Evolutionary conservation across 2,113 vertebrate species (phyloP).

Genomic region (Eulemur macaco): DNA sequence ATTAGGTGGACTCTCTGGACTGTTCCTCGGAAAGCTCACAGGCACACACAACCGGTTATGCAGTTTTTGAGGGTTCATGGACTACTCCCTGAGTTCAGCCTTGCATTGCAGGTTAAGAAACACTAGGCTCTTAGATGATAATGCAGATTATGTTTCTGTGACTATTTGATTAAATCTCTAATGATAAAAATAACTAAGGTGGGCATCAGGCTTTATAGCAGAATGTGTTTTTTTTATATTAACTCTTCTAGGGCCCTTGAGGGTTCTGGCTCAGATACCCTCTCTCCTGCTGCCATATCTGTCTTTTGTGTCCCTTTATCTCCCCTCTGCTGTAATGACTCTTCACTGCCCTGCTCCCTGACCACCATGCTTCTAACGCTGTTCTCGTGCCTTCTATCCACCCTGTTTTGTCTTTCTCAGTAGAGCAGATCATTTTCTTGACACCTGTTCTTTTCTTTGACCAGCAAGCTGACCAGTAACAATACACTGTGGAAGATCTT

Average conservation of each 20-base stretch:
- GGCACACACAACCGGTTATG: background rate
- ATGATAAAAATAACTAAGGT: background rate
- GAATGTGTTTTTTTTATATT: background rate
- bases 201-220: background rate
- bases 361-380: background rate
- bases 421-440: background rate
- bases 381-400: background rate
- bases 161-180: slow-evolving; percentile 5
- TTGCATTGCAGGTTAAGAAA: background rate
- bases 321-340: background rate
- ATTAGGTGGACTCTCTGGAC: background rate
- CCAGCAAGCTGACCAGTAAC: background rate
- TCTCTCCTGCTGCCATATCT: too few relatives aligned
- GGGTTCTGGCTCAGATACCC: background rate
- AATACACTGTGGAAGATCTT: background rate
- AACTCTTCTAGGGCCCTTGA: background rate
- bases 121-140: background rate
- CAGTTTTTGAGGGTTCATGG: background rate
- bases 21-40: background rate
- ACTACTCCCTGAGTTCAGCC: background rate
- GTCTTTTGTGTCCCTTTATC: accelerated
- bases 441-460: slow-evolving; percentile 50
- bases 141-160: background rate
- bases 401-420: background rate
- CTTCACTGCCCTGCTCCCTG: background rate